Conservation (phyloP, 1,140 invertebrate species). For the Ctenoplectra terminalis region DNA sequence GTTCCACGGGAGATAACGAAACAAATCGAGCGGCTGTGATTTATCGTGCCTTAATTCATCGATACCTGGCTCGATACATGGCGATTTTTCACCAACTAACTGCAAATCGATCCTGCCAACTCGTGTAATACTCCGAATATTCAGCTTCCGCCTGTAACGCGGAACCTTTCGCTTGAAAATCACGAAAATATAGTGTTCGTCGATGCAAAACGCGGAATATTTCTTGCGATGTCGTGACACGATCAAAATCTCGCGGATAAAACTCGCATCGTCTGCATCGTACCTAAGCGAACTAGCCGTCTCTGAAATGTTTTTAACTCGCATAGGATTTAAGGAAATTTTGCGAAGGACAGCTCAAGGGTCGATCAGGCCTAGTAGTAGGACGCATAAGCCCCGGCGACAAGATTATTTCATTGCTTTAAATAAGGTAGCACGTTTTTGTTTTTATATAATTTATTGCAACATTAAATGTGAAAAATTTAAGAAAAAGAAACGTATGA, state of each 20-base stretch:
- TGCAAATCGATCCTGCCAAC: neutral
- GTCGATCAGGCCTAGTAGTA: too few species aligned
- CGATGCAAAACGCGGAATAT: neutral
- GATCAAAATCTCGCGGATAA: too few species aligned
- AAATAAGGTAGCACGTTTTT: too few species aligned
- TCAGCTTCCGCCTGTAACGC: neutral
- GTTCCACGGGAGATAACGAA: constrained; percentile 6
- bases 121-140: neutral
- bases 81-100: constrained; percentile 32
- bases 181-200: neutral
- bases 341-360: neutral
- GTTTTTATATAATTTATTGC: too few species aligned
- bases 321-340: too few species aligned
- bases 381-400: neutral
- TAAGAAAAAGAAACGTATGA: too few species aligned
- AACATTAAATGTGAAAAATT: too few species aligned
- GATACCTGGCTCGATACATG: neutral
- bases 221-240: neutral
- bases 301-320: too few species aligned
- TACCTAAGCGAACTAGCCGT: too few species aligned
- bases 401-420: too few species aligned
- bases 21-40: constrained; percentile 39
- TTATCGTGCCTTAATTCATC: constrained; percentile 36
- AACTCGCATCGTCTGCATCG: too few species aligned
- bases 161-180: neutral